Evolutionary conservation across 2,797 vertebrate genomes (phyloP).

Genomic region (Sciaenops ocellatus): DNA sequence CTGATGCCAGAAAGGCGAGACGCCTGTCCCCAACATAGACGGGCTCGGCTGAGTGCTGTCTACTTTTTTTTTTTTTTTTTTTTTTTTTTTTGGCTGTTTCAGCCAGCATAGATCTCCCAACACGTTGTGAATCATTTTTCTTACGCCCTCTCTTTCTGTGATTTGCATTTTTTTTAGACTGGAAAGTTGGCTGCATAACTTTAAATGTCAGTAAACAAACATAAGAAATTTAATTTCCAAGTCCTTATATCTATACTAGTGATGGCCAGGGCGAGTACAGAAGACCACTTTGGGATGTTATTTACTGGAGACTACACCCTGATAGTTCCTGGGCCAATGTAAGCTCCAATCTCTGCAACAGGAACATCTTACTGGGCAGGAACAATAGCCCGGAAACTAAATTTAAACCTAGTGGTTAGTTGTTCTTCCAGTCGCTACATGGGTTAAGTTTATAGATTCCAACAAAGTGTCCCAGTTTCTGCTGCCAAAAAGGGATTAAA

Average conservation of each 20-base stretch:
- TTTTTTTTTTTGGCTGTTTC: background rate
- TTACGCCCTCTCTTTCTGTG: background rate
- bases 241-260: background rate
- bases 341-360: background rate
- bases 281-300: background rate
- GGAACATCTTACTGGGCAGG: background rate
- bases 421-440: background rate
- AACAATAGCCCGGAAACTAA: background rate
- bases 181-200: constrained; percentile 3
- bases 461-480: background rate
- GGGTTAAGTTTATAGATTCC: background rate
- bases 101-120: background rate
- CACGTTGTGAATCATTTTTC: background rate
- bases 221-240: background rate
- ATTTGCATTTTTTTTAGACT: background rate
- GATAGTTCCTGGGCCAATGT: background rate
- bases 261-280: background rate
- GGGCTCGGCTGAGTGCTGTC: background rate
- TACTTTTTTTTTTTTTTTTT: background rate
- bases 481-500: background rate
- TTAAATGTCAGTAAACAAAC: background rate
- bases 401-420: constrained; percentile 8
- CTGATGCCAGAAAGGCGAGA: constrained; percentile 10
- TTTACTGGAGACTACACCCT: background rate
- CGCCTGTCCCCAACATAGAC: background rate